phyloP scores from a whole-genome alignment of 2,113 vertebrate species.

The Sapayoa aenigma region DNA sequence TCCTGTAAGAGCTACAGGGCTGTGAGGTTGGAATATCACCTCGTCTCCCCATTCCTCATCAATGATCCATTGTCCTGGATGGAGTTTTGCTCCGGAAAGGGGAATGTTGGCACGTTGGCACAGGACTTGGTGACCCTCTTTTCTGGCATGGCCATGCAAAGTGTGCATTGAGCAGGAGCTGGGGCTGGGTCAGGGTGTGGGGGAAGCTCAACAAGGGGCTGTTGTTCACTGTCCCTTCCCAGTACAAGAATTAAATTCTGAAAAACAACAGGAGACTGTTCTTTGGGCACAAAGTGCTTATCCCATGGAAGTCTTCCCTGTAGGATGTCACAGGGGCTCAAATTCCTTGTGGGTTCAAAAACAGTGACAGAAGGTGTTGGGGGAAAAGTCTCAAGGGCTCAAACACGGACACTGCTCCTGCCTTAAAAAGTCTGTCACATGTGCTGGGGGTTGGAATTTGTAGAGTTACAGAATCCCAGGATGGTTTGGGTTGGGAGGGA shows the following conservation, averaged over 20 bases:
- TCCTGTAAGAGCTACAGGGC: not conserved
- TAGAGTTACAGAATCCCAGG: fast-evolving
- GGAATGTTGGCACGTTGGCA: not conserved
- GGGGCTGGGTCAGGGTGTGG: not conserved
- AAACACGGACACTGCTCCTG: fast-evolving
- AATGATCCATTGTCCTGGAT: not conserved
- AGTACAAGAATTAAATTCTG: not conserved
- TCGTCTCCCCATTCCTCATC: not conserved
- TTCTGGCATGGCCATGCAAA: not conserved
- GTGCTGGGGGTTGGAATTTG: not conserved
- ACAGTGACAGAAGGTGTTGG: not conserved
- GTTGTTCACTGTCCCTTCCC: not conserved
- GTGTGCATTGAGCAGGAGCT: not conserved
- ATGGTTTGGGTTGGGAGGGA: not conserved
- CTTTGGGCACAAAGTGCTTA: fast-evolving
- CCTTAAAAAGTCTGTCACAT: not conserved
- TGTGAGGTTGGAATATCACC: fast-evolving
- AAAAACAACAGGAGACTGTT: not conserved
- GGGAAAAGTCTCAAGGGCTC: not conserved
- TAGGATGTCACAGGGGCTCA: not conserved
- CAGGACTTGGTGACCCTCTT: not conserved
- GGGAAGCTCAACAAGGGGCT: constrained; percentile 4
- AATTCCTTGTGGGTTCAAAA: not conserved
- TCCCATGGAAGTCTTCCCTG: not conserved
- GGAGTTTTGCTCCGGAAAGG: not conserved